These are phyloP conservation scores for Heliocidaris tuberculata DNA, from an alignment of 35 echinoderm and acorn worm species.

Conservation along the genomic window DNA sequence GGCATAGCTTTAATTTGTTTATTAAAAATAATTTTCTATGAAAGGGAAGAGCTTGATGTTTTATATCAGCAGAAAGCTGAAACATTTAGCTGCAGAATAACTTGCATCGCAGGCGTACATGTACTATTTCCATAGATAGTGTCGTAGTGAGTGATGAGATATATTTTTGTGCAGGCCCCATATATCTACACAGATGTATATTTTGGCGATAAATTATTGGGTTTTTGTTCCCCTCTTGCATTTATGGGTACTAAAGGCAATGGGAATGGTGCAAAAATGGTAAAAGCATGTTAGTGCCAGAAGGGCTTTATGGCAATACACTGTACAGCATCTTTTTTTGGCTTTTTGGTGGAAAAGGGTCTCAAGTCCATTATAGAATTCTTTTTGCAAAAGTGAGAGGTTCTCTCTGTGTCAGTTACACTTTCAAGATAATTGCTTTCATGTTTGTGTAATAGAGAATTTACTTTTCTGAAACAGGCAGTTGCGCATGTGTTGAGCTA, in stretches of 20 bases:
- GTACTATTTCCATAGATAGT: background rate
- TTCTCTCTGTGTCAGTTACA: background rate
- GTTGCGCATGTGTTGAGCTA: background rate
- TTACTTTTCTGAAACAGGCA: background rate
- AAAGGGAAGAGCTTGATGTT: background rate
- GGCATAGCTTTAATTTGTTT: background rate
- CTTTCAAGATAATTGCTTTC: background rate
- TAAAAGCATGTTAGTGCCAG: background rate
- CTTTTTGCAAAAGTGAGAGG: background rate
- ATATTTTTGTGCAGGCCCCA: background rate
- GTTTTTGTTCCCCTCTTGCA: background rate
- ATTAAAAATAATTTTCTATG: background rate
- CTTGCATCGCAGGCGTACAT: background rate
- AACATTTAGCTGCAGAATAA: background rate
- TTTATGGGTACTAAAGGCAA: background rate
- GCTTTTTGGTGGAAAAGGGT: background rate
- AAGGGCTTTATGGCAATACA: conserved; percentile 2
- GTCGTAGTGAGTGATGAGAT: background rate
- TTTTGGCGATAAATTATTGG: background rate
- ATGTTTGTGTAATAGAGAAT: background rate
- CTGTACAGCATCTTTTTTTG: background rate
- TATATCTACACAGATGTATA: background rate
- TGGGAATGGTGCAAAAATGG: background rate
- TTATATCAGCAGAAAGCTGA: background rate
- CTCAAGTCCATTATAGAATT: background rate